phyloP scores from a whole-genome alignment of 2,888 invertebrate species.

The Acrobasis suavella region DNA sequence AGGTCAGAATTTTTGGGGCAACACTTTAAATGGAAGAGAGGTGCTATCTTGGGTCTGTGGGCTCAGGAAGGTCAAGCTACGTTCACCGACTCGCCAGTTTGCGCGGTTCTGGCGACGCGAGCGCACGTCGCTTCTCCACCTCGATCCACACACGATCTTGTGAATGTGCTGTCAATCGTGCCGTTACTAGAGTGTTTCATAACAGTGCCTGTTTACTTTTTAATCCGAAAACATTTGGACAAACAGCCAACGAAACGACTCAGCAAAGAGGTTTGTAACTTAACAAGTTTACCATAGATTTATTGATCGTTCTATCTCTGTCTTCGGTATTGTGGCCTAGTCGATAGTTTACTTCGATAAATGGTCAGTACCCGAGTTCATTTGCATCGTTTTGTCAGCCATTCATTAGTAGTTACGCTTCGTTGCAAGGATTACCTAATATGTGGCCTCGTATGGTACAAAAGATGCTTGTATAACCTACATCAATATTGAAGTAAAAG shows the following conservation, averaged over 20 bases:
- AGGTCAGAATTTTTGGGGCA: conserved; percentile 46
- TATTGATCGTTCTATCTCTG: conserved; percentile 39
- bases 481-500: conserved; percentile 1
- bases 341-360: conserved; percentile 54
- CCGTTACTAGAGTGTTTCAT: conserved; percentile 72
- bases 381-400: conserved; percentile 69
- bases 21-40: conserved; percentile 61
- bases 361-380: conserved; percentile 53
- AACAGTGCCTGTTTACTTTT: conserved; percentile 68
- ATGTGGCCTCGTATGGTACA: conserved; percentile 51
- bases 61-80: conserved; percentile 74
- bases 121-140: conserved; percentile 59
- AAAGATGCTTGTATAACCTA: conserved; percentile 26
- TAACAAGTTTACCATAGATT: conserved; percentile 41
- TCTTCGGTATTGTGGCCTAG: conserved; percentile 51
- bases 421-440: conserved; percentile 66
- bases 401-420: conserved; percentile 69
- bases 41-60: conserved; percentile 69
- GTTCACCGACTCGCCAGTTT: conserved; percentile 70
- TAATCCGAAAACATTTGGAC: conserved; percentile 51
- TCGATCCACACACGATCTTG: conserved; percentile 54
- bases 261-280: conserved; percentile 60
- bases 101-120: conserved; percentile 70
- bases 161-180: conserved; percentile 66
- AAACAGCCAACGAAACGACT: conserved; percentile 52